These are phyloP conservation scores for Venusia cambrica DNA, from an alignment of 2,888 invertebrate species.

Conservation along the genomic window DNA sequence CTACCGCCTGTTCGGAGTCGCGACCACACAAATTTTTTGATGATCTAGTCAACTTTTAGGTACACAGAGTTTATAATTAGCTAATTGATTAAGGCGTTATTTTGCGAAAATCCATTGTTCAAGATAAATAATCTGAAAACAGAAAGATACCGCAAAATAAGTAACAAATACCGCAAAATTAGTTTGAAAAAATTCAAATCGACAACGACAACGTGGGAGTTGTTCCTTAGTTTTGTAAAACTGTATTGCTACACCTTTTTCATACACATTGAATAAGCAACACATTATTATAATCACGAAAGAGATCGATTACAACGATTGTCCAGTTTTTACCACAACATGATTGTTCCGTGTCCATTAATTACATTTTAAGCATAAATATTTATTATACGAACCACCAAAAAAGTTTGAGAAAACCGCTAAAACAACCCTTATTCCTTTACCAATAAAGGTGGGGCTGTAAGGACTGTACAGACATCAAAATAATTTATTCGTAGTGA, in stretches of 20 bases:
- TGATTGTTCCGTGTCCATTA: constrained; percentile 48
- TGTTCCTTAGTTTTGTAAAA: too few relatives aligned
- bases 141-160: too few relatives aligned
- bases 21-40: too few relatives aligned
- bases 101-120: too few relatives aligned
- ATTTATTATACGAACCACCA: constrained; percentile 31
- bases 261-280: constrained; percentile 41
- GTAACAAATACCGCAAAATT: too few relatives aligned
- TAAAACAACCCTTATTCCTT: not conserved
- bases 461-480: constrained; percentile 32
- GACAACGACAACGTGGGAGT: too few relatives aligned
- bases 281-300: constrained; percentile 41
- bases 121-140: too few relatives aligned
- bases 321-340: constrained; percentile 55
- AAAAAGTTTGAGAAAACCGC: not conserved
- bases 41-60: too few relatives aligned
- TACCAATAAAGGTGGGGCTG: not conserved
- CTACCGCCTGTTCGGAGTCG: too few relatives aligned
- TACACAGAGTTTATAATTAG: too few relatives aligned
- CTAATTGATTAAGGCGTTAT: too few relatives aligned
- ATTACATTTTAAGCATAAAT: constrained; percentile 50
- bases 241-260: constrained; percentile 19
- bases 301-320: constrained; percentile 52
- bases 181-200: too few relatives aligned
- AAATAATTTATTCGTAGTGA: constrained; percentile 68